Conservation (phyloP, 2,888 invertebrate genomes). For the Cantharis flavilabris region DNA sequence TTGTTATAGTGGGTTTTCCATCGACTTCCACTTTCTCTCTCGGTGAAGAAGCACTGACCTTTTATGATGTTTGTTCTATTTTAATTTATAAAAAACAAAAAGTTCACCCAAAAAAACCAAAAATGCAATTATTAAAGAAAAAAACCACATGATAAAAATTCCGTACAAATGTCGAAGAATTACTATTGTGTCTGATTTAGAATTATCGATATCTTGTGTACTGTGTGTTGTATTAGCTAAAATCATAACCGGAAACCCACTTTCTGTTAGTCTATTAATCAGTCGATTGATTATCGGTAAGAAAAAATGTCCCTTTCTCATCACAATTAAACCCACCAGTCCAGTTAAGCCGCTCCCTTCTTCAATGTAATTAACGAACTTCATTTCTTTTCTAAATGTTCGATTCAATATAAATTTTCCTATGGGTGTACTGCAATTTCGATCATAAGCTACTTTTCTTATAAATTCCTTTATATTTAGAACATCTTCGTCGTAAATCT, state of each 20-base stretch:
- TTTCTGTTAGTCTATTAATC: neutral
- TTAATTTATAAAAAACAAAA: neutral
- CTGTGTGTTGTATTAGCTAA: neutral
- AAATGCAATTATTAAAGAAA: neutral
- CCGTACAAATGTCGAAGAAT: neutral
- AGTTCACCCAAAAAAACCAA: neutral
- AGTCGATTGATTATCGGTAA: neutral
- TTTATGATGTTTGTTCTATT: neutral
- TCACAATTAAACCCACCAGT: neutral
- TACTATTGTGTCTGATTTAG: neutral
- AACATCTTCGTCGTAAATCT: neutral
- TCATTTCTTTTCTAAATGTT: neutral
- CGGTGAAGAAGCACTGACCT: no score
- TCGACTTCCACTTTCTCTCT: no score
- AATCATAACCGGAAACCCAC: neutral
- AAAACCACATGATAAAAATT: neutral
- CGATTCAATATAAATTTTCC: neutral
- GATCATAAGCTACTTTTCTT: neutral
- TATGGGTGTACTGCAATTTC: neutral
- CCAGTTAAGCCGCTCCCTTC: neutral
- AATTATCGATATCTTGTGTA: neutral
- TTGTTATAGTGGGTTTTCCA: no score
- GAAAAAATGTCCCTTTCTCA: neutral
- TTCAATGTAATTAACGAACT: neutral
- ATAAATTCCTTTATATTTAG: neutral